Conservation (phyloP, 2,888 invertebrate species). For the Lamellibrachia columna region DNA sequence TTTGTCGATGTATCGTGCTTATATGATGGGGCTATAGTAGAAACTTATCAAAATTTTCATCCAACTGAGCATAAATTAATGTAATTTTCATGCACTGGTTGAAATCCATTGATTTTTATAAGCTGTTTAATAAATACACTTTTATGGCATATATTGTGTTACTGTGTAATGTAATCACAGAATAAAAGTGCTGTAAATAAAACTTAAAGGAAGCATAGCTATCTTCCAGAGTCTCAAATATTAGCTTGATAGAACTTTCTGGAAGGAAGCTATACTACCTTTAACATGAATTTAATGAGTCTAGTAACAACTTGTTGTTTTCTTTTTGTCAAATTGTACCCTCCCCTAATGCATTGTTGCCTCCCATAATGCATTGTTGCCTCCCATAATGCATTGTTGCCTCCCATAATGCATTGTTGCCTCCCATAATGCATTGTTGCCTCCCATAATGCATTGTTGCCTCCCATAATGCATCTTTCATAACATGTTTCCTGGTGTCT, state of each 20-base stretch:
- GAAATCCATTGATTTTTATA: not conserved
- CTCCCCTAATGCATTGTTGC: no score
- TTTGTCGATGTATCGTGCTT: not conserved
- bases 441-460: no score
- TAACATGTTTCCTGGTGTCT: not conserved
- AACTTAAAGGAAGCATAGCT: no score
- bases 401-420: not conserved
- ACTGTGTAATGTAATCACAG: no score
- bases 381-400: not conserved
- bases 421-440: no score
- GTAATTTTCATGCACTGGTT: not conserved
- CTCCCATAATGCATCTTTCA: not conserved
- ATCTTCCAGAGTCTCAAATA: no score
- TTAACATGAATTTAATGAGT: no score
- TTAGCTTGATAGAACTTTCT: no score
- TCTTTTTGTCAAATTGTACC: no score
- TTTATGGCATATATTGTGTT: not conserved
- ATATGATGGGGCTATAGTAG: not conserved
- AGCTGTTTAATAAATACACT: not conserved
- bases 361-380: not conserved
- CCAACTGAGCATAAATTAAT: not conserved
- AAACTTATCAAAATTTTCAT: not conserved
- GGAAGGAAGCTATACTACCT: no score
- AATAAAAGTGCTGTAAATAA: no score
- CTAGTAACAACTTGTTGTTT: no score